These are phyloP conservation scores for Drosophila nr. perissopoda DNA, from an alignment of 2,888 invertebrate genomes.

Conservation along the genomic window DNA sequence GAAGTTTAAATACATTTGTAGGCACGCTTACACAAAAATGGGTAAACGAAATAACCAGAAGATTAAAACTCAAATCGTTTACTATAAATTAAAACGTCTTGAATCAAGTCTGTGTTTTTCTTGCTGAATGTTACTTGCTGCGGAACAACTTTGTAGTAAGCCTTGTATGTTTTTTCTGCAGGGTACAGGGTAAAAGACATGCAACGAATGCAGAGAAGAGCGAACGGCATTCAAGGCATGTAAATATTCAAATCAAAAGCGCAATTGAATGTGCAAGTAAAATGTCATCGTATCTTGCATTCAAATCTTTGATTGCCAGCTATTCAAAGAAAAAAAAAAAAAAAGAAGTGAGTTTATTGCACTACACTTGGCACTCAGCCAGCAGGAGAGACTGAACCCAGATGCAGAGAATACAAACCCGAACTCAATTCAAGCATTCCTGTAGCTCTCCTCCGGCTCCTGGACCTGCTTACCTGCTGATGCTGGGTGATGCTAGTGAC, in stretches of 20 bases:
- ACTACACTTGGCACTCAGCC: conserved; percentile 79
- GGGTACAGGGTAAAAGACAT: background rate
- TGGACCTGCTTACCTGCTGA: conserved; percentile 21
- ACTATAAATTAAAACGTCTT: background rate
- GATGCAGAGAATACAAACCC: conserved; percentile 8
- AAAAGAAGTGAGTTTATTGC: conserved; percentile 70
- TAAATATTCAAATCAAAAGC: conserved; percentile 81
- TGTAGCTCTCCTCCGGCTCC: conserved; percentile 14
- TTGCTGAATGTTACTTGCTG: background rate
- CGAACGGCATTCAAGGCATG: conserved; percentile 57
- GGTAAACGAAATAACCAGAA: background rate
- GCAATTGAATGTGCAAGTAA: conserved; percentile 80
- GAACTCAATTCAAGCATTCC: conserved; percentile 63
- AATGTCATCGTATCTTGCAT: conserved; percentile 80
- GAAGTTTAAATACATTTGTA: background rate
- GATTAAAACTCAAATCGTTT: background rate
- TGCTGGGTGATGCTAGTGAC: conserved; percentile 47
- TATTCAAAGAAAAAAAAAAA: conserved; percentile 59
- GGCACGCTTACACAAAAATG: background rate
- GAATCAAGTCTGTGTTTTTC: background rate
- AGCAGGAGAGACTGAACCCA: conserved; percentile 24
- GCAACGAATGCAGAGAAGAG: background rate
- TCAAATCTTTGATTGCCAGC: conserved; percentile 80
- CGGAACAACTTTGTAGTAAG: background rate
- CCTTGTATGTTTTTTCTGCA: background rate